These are phyloP conservation scores for Plestiodon gilberti DNA, from an alignment of 2,113 vertebrate genomes.

Conservation along the genomic window DNA sequence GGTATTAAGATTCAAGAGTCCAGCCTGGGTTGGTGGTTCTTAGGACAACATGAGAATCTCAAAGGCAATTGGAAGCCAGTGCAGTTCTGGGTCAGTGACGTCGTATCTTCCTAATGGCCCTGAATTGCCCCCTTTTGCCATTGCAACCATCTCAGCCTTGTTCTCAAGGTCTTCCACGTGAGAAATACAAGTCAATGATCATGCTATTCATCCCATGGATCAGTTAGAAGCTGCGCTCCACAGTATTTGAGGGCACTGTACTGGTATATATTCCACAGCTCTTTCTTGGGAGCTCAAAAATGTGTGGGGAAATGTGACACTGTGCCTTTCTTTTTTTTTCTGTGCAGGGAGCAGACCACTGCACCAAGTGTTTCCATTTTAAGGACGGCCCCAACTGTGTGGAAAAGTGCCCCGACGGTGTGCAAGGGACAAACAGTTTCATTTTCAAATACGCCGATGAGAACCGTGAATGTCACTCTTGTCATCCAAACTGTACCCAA, in stretches of 20 bases:
- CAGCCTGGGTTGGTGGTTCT: not conserved
- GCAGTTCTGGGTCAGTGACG: not conserved
- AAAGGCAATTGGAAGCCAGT: not conserved
- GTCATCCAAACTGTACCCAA: slow-evolving; percentile 95
- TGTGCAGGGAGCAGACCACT: slow-evolving; percentile 92
- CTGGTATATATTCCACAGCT: not conserved
- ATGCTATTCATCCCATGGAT: not conserved
- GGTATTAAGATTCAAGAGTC: not conserved
- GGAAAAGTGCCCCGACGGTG: slow-evolving; percentile 94
- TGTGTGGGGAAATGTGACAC: not conserved
- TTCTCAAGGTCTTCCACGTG: not conserved
- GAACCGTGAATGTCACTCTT: slow-evolving; percentile 93
- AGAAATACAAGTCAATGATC: not conserved
- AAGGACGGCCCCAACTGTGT: slow-evolving; percentile 98
- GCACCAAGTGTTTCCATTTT: slow-evolving; percentile 92
- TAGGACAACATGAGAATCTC: not conserved
- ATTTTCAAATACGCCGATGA: slow-evolving; percentile 97
- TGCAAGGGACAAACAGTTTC: slow-evolving; percentile 94
- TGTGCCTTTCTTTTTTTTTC: not conserved
- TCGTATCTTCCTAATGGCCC: not conserved
- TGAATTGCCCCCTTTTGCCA: not conserved
- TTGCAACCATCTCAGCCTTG: not conserved
- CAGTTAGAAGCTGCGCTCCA: not conserved
- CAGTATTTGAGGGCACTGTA: not conserved
- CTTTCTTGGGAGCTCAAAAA: not conserved